Evolutionary conservation across 2,888 invertebrate genomes (phyloP).

Genomic region (Sinotaia quadrata): DNA sequence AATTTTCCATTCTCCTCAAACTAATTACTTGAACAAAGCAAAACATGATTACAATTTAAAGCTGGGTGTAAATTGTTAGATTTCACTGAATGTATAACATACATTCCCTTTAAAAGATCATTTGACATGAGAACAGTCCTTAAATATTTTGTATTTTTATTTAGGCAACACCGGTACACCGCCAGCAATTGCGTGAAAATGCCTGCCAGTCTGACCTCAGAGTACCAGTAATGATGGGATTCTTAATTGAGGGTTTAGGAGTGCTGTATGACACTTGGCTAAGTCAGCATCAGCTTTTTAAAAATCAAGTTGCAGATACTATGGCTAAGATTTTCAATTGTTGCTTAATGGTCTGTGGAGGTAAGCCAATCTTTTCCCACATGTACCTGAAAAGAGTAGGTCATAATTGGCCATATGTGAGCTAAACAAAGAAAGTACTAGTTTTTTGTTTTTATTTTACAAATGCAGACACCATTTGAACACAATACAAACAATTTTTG

Average conservation of each 20-base stretch:
- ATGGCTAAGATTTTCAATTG: constrained; percentile 46
- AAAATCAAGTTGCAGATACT: constrained; percentile 36
- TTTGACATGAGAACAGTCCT: background rate
- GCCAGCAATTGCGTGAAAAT: background rate
- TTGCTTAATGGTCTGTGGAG: constrained; percentile 45
- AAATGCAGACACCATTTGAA: no score
- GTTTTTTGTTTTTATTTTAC: no score
- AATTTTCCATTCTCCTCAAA: no score
- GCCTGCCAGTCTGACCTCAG: constrained; percentile 48
- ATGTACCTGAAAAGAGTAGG: no score
- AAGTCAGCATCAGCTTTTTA: constrained; percentile 40
- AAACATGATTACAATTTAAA: background rate
- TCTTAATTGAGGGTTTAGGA: constrained; percentile 48
- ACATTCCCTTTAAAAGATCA: no score
- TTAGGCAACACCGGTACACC: constrained; percentile 31
- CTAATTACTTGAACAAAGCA: no score
- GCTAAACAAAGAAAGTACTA: no score
- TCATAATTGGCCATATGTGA: no score
- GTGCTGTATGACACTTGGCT: constrained; percentile 50
- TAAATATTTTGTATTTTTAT: background rate
- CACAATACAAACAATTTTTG: no score
- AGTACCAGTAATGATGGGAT: constrained; percentile 46
- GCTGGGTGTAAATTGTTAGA: no score
- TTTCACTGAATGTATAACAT: no score
- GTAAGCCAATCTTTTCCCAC: constrained; percentile 47